These are phyloP conservation scores for Episyrphus balteatus DNA, from an alignment of 1,140 invertebrate species.

Conservation along the genomic window DNA sequence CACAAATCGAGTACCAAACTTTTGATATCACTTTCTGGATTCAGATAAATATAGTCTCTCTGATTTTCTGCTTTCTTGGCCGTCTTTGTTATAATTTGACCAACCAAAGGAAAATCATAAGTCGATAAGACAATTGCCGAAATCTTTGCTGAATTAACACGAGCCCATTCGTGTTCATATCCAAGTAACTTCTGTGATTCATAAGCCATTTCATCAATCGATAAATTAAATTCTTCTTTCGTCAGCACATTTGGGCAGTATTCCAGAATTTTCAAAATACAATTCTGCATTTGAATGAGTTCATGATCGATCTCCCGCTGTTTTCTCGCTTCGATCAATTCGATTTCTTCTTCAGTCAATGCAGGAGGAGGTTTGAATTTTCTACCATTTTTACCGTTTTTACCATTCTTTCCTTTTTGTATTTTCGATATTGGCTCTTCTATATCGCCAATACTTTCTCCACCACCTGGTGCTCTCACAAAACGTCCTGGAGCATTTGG, in stretches of 20 bases:
- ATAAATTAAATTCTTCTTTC: slow-evolving; percentile 30
- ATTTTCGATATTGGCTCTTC: slow-evolving; percentile 9
- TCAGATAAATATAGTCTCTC: slow-evolving; percentile 47
- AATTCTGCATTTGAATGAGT: slow-evolving; percentile 44
- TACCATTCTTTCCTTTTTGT: slow-evolving; percentile 4
- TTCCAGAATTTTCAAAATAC: slow-evolving; percentile 41
- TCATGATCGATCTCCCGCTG: slow-evolving; percentile 43
- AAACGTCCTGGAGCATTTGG: slow-evolving; percentile 19
- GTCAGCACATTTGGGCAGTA: slow-evolving; percentile 38
- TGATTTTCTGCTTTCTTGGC: slow-evolving; percentile 1
- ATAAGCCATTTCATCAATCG: slow-evolving; percentile 52
- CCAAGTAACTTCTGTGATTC: slow-evolving; percentile 58
- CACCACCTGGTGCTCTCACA: slow-evolving; percentile 19
- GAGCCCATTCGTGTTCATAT: slow-evolving; percentile 53
- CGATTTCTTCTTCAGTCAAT: slow-evolving; percentile 24
- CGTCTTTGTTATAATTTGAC: slow-evolving; percentile 22
- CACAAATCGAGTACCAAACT: slow-evolving; percentile 60
- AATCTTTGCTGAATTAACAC: slow-evolving; percentile 61
- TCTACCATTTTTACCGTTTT: neutral
- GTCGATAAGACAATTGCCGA: slow-evolving; percentile 56
- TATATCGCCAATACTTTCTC: slow-evolving; percentile 10
- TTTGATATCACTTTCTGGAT: slow-evolving; percentile 48
- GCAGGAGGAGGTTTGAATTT: slow-evolving; percentile 22
- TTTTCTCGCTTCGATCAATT: slow-evolving; percentile 34
- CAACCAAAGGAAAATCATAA: slow-evolving; percentile 43